Evolutionary conservation across 2,113 vertebrate genomes (phyloP), one percentile per base, ranked within the genome.

Genomic region (Hyaena hyaena): DNA sequence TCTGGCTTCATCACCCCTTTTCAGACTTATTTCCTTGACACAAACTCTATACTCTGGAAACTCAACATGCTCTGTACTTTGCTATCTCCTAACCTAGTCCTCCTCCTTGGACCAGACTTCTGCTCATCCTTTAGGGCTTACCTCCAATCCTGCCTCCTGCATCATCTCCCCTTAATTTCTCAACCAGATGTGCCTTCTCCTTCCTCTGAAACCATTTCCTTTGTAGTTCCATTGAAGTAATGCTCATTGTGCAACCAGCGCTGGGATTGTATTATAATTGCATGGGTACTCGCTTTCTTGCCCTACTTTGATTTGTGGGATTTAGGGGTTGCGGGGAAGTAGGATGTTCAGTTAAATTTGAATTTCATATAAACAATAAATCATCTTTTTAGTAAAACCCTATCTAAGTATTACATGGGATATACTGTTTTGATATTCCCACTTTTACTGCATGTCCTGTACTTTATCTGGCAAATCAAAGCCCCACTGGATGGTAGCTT

Each of bases 361-460:
- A 63, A 82, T 89, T 92, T 89, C 43, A 65, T n/a, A 79, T 92
- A 88, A 95, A 93, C 12, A 74, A 88, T 53, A 63, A 61, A 35
- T 73, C 33, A 68, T 24, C 14, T 65, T 97, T 63, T 82, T 77
- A 68, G 48, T 45, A 53, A 65, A 73, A 82, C 4, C 11, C 9
- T n/a, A 55, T 31, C 19, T 33, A 58, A 83, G 39, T 48, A 66
- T 79, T 88, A 12, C 45, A 53, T 28, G 48, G 8, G 11, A 15
- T 55, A 89, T 33, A 81, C n/a, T 83, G 87, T 82, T n/a, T 26
- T 45, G 53, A 90, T 35, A 90, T 79, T 58, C 45, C 55, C 43
- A 87, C 63, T 87, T 87, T 82, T 79, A 89, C 16, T 73, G 7
- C 26, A 24, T 2, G 35, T 76, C 5, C 7, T 91, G 9, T 35